Evolutionary conservation across 2,113 vertebrate species (phyloP).

Genomic region (Nothocercus nigrocapillus): DNA sequence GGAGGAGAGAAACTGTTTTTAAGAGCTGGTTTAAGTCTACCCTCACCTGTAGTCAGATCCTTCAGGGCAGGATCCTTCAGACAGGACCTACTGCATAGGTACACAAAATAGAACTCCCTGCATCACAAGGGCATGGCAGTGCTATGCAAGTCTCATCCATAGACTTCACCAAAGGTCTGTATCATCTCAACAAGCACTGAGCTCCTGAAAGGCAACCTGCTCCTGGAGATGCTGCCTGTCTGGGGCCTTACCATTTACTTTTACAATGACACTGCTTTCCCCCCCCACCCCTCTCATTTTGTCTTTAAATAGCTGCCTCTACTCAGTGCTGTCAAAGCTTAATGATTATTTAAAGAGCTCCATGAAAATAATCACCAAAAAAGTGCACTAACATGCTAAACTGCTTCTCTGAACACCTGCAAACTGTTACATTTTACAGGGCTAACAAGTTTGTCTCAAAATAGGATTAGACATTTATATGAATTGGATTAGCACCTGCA

Average conservation of each 20-base stretch:
- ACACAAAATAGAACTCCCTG: neutral
- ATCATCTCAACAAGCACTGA: neutral
- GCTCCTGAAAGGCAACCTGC: neutral
- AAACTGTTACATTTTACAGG: constrained; percentile 5
- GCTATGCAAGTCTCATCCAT: neutral
- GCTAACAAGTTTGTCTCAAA: constrained; percentile 33
- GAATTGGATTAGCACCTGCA: constrained; percentile 15
- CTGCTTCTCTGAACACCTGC: constrained; percentile 15
- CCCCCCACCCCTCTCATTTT: neutral
- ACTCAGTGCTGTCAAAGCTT: neutral
- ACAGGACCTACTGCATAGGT: neutral
- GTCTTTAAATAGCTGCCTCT: constrained; percentile 12
- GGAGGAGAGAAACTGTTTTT: neutral
- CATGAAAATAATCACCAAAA: neutral
- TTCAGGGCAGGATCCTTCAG: neutral
- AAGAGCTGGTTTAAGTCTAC: neutral
- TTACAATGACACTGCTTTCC: neutral
- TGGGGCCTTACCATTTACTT: neutral
- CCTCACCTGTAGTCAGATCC: neutral
- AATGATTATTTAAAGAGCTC: constrained; percentile 21
- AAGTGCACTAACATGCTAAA: constrained; percentile 15
- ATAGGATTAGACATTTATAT: constrained; percentile 18
- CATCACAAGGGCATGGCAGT: neutral
- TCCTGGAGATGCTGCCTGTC: neutral
- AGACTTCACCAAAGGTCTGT: neutral